Conservation (phyloP, 2,113 vertebrate species). For the Vulpes ferrilata region DNA sequence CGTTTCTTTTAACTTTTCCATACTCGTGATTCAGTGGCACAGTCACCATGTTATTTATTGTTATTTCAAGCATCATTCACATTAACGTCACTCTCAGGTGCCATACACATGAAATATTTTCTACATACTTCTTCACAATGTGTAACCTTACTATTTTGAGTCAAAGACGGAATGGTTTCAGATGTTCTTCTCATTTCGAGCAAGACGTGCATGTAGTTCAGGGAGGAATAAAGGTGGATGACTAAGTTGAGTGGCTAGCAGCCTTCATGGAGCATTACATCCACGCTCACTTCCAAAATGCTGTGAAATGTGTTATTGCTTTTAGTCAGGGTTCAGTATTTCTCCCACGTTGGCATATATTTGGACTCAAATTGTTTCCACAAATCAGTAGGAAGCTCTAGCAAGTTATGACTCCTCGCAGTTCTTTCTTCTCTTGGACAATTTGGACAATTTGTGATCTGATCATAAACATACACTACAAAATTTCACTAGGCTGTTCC, state of each 20-base stretch:
- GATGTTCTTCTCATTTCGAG: not conserved
- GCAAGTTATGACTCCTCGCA: not conserved
- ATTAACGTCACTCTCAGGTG: not conserved
- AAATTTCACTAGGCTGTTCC: not conserved
- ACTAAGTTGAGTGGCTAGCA: not conserved
- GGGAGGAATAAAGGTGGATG: not conserved
- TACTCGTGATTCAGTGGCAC: not conserved
- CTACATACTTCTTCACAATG: not conserved
- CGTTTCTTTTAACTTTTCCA: not conserved
- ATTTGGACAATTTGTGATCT: not conserved
- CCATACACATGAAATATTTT: not conserved
- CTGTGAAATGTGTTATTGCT: not conserved
- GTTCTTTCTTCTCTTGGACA: not conserved
- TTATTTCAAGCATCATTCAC: not conserved
- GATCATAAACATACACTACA: not conserved
- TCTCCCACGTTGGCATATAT: not conserved
- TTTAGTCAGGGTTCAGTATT: not conserved
- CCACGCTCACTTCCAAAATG: not conserved
- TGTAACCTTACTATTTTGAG: not conserved
- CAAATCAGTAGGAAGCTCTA: not conserved
- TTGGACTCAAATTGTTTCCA: not conserved
- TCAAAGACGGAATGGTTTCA: not conserved
- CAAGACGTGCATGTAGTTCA: fast-evolving
- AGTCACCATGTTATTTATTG: not conserved
- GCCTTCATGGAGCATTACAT: not conserved